Evolutionary conservation across 2,113 vertebrate species (phyloP).

Genomic region (Pteronura brasiliensis): DNA sequence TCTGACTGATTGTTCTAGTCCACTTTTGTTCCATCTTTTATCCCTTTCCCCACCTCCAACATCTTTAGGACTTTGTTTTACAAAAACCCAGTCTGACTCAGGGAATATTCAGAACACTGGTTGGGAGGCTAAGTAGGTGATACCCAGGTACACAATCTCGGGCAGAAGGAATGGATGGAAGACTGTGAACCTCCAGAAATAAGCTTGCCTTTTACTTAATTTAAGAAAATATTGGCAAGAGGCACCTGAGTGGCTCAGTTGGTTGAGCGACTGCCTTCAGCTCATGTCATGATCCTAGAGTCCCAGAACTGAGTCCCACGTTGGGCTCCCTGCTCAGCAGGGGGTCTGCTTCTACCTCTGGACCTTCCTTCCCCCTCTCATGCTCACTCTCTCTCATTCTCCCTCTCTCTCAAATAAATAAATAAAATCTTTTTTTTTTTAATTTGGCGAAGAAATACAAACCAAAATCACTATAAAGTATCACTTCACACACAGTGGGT

Average conservation of each 20-base stretch:
- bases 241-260: too few species aligned
- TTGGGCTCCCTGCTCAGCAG: too few species aligned
- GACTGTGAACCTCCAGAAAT: background rate
- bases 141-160: background rate
- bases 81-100: background rate
- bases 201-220: background rate
- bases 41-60: background rate
- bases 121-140: background rate
- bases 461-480: background rate
- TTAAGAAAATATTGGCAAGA: background rate
- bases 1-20: background rate
- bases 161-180: background rate
- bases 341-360: too few species aligned
- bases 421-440: too few species aligned
- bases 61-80: background rate
- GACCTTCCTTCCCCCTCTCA: too few species aligned
- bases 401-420: too few species aligned
- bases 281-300: too few species aligned
- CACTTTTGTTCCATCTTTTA: background rate
- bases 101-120: background rate
- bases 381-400: too few species aligned
- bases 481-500: background rate
- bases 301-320: too few species aligned
- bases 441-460: conserved; percentile 5
- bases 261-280: too few species aligned